Evolutionary conservation across 2,888 invertebrate species (phyloP), one percentile per base, ranked within the genome.

Genomic region (Ophion obscuratus): DNA sequence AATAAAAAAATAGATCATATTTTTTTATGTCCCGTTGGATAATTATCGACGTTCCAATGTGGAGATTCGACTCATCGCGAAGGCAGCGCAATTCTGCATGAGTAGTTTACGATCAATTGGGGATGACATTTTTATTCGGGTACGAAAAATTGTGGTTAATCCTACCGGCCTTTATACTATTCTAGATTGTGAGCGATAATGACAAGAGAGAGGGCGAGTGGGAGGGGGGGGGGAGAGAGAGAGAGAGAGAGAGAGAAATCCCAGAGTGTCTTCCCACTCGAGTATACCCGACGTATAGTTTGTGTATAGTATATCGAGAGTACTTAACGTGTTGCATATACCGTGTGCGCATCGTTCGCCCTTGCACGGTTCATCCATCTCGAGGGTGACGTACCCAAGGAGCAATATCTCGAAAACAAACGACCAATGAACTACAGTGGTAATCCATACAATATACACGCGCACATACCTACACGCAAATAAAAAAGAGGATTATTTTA

Each of bases 361-460:
- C 47, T 47, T 44, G 64, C 53, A 57, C 71, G 44, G 47, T 53
- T 77, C 27, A 73, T 81, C 75, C 64, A 80, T 80, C 84, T 71
- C 66, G 61, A 61, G 47, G 24, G 31, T 71, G 47, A 73, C 31
- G 44, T 47, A 57, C 64, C 57, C 84, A 36, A 31, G 59, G 75
- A 81, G 71, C 47, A 47, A 44, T 81, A 66, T 67, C 67, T 36
- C 66, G 31, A 64, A 75, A 84, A 75, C 71, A 81, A 76, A 81
- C 77, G 76, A 71, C 57, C 62, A 64, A 24, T 70, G 36, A 75
- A 59, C 62, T 71, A 70, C 64, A 57, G 7, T 7, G 40, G 9
- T 40, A 62, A 14, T 24, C 68, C 20, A 44, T 68, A 47, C 67
- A 64, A 70, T 57, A 31, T 20, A 31, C 40, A 24, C 20, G 59